These are phyloP conservation scores for Rhamphomyia laevipes DNA, from an alignment of 2,888 invertebrate species.

Conservation along the genomic window DNA sequence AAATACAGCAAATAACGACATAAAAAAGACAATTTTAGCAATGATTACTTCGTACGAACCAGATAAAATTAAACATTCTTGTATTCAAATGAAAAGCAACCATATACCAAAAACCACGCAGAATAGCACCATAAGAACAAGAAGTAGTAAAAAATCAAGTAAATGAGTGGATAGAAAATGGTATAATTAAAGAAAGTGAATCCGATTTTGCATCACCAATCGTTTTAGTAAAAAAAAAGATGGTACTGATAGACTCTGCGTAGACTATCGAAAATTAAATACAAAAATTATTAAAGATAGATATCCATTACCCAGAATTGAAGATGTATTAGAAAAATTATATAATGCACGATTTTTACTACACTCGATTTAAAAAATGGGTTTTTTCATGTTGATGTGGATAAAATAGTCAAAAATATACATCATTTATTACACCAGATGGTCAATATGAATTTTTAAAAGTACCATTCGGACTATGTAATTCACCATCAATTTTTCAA, in stretches of 20 bases:
- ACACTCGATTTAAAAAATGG: no score
- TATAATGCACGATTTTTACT: conserved; percentile 20
- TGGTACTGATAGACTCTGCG: conserved; percentile 16
- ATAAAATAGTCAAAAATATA: no score
- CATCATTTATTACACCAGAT: no score
- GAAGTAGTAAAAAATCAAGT: conserved; percentile 19
- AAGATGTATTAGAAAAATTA: conserved; percentile 23
- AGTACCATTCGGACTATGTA: conserved; percentile 30
- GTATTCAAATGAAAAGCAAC: no score
- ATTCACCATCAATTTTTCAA: conserved; percentile 23
- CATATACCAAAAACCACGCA: conserved; percentile 17
- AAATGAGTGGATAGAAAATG: conserved; percentile 7
- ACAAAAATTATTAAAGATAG: conserved; percentile 17
- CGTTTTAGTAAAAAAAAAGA: conserved; percentile 20
- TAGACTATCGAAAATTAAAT: conserved; percentile 18
- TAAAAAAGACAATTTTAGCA: no score
- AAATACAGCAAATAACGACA: no score
- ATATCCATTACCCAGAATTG: conserved; percentile 21
- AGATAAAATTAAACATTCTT: no score
- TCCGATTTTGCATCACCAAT: no score
- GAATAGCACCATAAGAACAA: conserved; percentile 18
- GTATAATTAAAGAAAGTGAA: conserved; percentile 10
- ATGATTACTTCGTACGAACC: no score
- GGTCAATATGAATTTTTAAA: conserved; percentile 23
- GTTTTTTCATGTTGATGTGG: no score